Evolutionary conservation across 1,140 invertebrate species (phyloP).

Genomic region (Drosophila kurseongensis): DNA sequence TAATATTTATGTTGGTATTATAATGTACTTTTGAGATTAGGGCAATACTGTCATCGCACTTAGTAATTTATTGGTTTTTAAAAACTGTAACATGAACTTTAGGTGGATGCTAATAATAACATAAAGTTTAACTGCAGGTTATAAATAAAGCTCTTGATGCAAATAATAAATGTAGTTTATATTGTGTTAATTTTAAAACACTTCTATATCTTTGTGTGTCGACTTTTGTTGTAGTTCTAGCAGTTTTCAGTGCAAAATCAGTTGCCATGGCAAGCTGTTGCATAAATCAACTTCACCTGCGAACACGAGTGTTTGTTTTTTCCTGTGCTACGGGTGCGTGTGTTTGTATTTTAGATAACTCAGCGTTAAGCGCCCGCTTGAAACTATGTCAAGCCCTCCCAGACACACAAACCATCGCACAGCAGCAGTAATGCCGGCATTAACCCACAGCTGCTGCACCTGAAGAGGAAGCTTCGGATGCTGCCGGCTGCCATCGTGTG

Average conservation of each 20-base stretch:
- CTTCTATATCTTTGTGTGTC: no score
- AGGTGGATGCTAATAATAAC: no score
- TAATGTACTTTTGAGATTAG: neutral
- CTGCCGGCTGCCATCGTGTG: constrained; percentile 43
- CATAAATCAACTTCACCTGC: constrained; percentile 76
- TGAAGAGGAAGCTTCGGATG: constrained; percentile 28
- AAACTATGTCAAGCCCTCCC: constrained; percentile 76
- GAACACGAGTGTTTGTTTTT: constrained; percentile 25
- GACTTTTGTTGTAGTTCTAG: neutral
- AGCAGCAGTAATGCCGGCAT: constrained; percentile 34
- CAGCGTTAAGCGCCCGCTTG: constrained; percentile 46
- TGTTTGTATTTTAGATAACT: constrained; percentile 59
- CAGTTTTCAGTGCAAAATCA: constrained; percentile 39
- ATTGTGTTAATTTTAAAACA: no score
- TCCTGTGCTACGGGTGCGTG: constrained; percentile 7
- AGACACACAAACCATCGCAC: constrained; percentile 2
- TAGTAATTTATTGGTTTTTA: no score
- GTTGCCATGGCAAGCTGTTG: constrained; percentile 70
- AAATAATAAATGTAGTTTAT: no score
- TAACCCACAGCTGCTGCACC: constrained; percentile 39
- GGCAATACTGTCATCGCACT: neutral
- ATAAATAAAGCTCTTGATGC: no score
- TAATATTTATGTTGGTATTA: neutral
- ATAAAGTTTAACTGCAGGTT: no score
- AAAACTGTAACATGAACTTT: no score